phyloP scores from a whole-genome alignment of 2,113 vertebrate genomes.

The Narcine bancroftii region DNA sequence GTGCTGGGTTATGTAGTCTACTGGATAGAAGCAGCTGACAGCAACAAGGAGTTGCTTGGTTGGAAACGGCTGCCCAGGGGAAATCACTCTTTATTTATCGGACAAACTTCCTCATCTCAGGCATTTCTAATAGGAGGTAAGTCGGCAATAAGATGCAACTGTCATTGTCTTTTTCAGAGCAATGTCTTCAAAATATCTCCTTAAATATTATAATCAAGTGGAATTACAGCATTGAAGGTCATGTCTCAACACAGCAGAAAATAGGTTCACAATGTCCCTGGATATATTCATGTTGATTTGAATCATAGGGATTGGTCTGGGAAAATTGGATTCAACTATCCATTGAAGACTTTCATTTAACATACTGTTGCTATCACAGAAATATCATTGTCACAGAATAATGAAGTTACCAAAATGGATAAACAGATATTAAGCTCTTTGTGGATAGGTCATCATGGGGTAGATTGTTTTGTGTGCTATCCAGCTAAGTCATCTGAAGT shows the following conservation, averaged over 20 bases:
- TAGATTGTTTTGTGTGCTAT: no score
- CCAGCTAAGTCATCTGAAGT: no score
- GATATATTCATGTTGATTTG: no score
- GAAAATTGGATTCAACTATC: not conserved
- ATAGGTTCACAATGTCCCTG: not conserved
- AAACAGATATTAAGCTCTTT: not conserved
- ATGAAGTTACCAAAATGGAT: not conserved
- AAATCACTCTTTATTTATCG: not conserved
- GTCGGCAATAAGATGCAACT: not conserved
- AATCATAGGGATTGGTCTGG: not conserved
- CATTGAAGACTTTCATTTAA: not conserved
- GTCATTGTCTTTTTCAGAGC: not conserved
- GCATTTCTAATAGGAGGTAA: not conserved
- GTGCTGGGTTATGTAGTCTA: constrained; percentile 47
- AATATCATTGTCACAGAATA: not conserved
- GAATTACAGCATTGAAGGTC: not conserved
- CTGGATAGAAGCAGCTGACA: constrained; percentile 36
- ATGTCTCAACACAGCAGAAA: not conserved
- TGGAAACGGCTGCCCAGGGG: constrained; percentile 39
- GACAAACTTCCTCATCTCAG: not conserved
- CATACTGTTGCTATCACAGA: not conserved
- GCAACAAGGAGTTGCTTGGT: not conserved
- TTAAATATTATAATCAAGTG: no score
- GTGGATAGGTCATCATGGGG: not conserved
- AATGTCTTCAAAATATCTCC: not conserved